Percentiles rank a stretch among this genome's conserved stretches.
Conservation (phyloP, 2,113 vertebrate genomes). For the Strigops habroptila region DNA sequence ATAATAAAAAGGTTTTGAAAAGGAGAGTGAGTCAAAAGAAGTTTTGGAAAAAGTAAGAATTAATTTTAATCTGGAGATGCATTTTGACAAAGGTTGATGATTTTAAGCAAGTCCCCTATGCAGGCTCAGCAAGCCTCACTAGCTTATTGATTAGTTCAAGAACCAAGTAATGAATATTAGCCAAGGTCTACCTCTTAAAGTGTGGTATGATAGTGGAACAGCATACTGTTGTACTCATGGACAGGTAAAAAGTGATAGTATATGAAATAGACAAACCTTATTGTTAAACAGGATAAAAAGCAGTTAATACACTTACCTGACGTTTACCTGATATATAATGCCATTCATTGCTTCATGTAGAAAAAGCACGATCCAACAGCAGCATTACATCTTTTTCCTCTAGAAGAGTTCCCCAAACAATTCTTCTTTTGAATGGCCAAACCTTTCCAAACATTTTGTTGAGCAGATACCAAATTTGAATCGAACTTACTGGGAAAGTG, state of each 20-base stretch:
- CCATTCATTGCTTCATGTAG: not conserved
- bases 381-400: not conserved
- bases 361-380: not conserved
- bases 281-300: not conserved
- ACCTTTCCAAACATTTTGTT: not conserved
- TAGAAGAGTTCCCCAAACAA: not conserved
- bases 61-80: not conserved
- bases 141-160: not conserved
- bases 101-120: not conserved
- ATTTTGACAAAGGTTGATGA: not conserved
- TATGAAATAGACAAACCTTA: not conserved
- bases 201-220: not conserved
- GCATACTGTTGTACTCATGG: not conserved
- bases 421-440: not conserved
- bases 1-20: not conserved
- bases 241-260: not conserved
- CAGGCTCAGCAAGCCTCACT: not conserved
- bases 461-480: not conserved
- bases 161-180: not conserved
- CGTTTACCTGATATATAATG: not conserved
- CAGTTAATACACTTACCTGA: not conserved
- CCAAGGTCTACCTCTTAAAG: not conserved
- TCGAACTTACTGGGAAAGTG: not conserved
- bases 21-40: fast-evolving
- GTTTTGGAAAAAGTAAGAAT: not conserved